Evolutionary conservation across 1,140 invertebrate genomes (phyloP).

Genomic region (Achroia grisella): DNA sequence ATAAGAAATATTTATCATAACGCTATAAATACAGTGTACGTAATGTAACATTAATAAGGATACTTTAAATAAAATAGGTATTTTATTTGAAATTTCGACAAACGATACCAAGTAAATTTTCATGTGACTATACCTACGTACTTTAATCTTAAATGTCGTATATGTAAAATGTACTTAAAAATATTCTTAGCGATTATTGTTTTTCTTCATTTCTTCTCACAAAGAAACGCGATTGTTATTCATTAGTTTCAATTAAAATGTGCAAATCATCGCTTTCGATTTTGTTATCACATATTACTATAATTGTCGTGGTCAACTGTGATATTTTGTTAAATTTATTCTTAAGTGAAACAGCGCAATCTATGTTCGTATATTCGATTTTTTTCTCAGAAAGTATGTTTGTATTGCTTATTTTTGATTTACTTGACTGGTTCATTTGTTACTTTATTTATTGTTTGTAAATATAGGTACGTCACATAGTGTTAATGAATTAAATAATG

Average conservation of each 20-base stretch:
- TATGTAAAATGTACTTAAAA: slow-evolving; percentile 70
- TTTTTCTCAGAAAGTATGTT: slow-evolving; percentile 25
- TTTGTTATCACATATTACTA: slow-evolving; percentile 48
- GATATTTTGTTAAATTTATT: slow-evolving; percentile 73
- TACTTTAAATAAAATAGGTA: slow-evolving; percentile 4
- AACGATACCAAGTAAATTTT: slow-evolving; percentile 54
- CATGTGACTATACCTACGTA: slow-evolving; percentile 48
- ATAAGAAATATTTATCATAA: slow-evolving; percentile 53
- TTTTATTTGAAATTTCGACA: slow-evolving; percentile 46
- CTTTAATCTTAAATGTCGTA: slow-evolving; percentile 62
- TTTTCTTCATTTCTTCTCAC: slow-evolving; percentile 30
- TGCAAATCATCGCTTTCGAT: slow-evolving; percentile 25
- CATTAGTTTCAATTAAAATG: slow-evolving; percentile 11
- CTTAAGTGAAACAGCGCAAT: slow-evolving; percentile 47
- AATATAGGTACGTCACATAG: slow-evolving; percentile 47
- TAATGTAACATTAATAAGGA: slow-evolving; percentile 19
- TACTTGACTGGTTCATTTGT: slow-evolving; percentile 47
- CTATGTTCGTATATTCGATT: slow-evolving; percentile 41
- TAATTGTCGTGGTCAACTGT: slow-evolving; percentile 69
- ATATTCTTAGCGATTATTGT: slow-evolving; percentile 46
- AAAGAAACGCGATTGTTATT: slow-evolving; percentile 23
- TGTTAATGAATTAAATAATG: slow-evolving; percentile 37
- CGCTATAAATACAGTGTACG: slow-evolving; percentile 31
- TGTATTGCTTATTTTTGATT: slow-evolving; percentile 32
- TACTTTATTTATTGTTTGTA: slow-evolving; percentile 70